These are phyloP conservation scores for Salarias fasciatus DNA, from an alignment of 2,797 vertebrate genomes.

Conservation along the genomic window DNA sequence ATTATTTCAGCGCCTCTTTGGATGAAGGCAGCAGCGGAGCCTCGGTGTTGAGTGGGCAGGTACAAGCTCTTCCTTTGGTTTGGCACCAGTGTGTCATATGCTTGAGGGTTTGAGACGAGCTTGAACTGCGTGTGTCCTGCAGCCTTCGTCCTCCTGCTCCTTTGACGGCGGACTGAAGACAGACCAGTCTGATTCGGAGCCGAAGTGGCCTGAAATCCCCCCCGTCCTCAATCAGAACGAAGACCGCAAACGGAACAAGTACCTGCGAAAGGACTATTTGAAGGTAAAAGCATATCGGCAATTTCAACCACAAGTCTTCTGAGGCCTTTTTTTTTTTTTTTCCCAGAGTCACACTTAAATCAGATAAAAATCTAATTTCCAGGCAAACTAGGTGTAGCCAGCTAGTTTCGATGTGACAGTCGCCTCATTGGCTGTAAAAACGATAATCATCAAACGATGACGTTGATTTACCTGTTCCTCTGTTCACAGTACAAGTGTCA, in stretches of 20 bases:
- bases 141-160: constrained; percentile 85
- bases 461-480: constrained; percentile 11
- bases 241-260: constrained; percentile 92
- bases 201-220: constrained; percentile 90
- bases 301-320: no score
- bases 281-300: constrained; percentile 88
- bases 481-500: constrained; percentile 90
- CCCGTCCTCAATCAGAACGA: constrained; percentile 93
- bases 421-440: no score
- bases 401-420: no score
- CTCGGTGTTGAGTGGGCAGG: constrained; percentile 88
- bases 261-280: constrained; percentile 95
- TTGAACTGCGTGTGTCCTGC: constrained; percentile 4
- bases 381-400: no score
- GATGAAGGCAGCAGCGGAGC: constrained; percentile 90
- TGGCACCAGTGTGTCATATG: no score
- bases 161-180: constrained; percentile 83
- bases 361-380: no score
- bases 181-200: constrained; percentile 83
- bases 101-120: neutral
- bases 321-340: no score
- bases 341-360: no score
- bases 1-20: constrained; percentile 85
- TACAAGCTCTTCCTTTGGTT: no score
- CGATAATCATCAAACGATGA: no score